A percentile compares a stretch with the other conserved stretches of the same genome.
phyloP scores from a whole-genome alignment of 2,797 vertebrate species.

The Odontamblyopus lacepedii region DNA sequence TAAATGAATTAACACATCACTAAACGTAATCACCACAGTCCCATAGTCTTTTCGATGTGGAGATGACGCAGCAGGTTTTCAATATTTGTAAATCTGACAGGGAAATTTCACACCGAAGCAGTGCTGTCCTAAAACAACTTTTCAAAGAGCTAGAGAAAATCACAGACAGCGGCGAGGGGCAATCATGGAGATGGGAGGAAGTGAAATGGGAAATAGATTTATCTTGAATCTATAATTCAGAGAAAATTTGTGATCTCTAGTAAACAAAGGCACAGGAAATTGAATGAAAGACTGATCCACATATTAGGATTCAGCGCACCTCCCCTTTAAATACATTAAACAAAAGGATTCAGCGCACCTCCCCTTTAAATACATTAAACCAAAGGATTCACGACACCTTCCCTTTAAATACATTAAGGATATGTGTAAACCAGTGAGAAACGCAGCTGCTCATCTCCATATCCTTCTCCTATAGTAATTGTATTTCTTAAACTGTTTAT shows the following conservation, averaged over 20 bases:
- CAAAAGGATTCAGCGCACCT: background rate
- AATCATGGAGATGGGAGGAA: constrained; percentile 39
- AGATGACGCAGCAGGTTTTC: background rate
- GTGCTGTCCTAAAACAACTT: constrained; percentile 20
- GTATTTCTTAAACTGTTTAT: background rate
- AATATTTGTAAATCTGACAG: background rate
- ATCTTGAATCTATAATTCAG: constrained; percentile 31
- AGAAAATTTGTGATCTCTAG: constrained; percentile 23
- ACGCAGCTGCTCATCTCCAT: background rate
- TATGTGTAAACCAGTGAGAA: background rate
- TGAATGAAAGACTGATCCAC: constrained; percentile 6
- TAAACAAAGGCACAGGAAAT: constrained; percentile 33
- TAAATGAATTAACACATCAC: background rate
- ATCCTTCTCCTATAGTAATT: background rate
- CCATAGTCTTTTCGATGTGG: background rate
- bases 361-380: background rate
- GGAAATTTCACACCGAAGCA: constrained; percentile 25
- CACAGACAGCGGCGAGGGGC: constrained; percentile 28
- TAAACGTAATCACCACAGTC: background rate
- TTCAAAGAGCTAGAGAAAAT: constrained; percentile 43
- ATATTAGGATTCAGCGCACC: constrained; percentile 6
- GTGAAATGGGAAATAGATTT: constrained; percentile 25
- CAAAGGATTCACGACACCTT: background rate
- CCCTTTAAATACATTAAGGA: constrained; percentile 1
- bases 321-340: background rate